Evolutionary conservation across 2,888 invertebrate species (phyloP).

Genomic region (Poecilus cupreus): DNA sequence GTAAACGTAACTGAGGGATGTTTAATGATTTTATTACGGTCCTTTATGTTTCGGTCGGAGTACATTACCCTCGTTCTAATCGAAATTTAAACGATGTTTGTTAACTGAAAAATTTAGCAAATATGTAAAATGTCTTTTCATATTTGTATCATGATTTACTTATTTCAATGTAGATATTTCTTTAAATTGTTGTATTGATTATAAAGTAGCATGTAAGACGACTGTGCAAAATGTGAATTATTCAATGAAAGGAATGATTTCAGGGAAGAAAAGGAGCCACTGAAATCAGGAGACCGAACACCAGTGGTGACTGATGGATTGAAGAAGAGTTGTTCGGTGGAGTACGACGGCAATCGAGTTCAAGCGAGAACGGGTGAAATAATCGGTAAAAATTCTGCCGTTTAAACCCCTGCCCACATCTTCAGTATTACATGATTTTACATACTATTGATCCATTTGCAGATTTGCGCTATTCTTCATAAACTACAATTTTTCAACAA

Average conservation of each 20-base stretch:
- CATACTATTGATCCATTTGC: slow-evolving; percentile 48
- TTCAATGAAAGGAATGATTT: slow-evolving; percentile 60
- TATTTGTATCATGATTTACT: no score
- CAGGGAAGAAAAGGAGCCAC: slow-evolving; percentile 89
- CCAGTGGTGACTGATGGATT: slow-evolving; percentile 77
- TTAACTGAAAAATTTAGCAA: no score
- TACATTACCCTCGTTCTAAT: no score
- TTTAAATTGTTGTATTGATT: background rate
- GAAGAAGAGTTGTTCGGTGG: slow-evolving; percentile 85
- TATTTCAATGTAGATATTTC: background rate
- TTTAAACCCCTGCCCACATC: slow-evolving; percentile 73
- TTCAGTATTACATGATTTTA: slow-evolving; percentile 43
- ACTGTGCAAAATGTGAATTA: background rate
- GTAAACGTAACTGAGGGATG: no score
- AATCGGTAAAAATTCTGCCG: slow-evolving; percentile 93
- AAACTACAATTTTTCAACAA: slow-evolving; percentile 32
- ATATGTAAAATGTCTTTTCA: no score
- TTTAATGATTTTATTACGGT: no score
- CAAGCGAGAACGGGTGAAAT: slow-evolving; percentile 89
- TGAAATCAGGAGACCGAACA: slow-evolving; percentile 79
- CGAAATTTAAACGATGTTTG: no score
- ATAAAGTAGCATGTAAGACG: background rate
- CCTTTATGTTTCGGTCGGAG: no score
- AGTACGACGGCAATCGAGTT: slow-evolving; percentile 88
- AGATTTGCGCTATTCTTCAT: slow-evolving; percentile 41